These are phyloP conservation scores for Drosophila merina DNA, from an alignment of 2,888 invertebrate genomes.

Conservation along the genomic window DNA sequence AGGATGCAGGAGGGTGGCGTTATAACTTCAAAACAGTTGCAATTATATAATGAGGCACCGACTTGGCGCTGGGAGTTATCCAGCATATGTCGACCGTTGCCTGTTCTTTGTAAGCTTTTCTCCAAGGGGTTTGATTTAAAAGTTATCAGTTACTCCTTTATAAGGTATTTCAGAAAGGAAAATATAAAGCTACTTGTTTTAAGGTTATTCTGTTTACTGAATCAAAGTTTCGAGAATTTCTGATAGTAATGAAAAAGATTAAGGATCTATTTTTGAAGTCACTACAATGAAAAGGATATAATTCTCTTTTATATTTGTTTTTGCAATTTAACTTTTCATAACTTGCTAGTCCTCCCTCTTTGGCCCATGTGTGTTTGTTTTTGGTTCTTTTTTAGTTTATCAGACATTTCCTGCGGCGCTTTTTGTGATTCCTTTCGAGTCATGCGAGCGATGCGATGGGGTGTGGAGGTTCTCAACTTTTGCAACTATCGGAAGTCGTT, in stretches of 20 bases:
- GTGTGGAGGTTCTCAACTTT: conserved; percentile 53
- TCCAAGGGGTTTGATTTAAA: conserved; percentile 44
- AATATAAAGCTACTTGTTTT: too few relatives aligned
- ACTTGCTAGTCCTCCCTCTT: conserved; percentile 45
- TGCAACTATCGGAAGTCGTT: conserved; percentile 76
- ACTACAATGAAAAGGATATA: too few relatives aligned
- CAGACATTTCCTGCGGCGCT: conserved; percentile 69
- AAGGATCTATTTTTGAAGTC: too few relatives aligned
- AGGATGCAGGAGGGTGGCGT: conserved; percentile 16
- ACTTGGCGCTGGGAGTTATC: conserved; percentile 43
- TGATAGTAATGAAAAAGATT: too few relatives aligned
- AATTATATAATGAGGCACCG: conserved; percentile 69
- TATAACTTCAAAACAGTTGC: conserved; percentile 72
- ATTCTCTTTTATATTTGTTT: not conserved
- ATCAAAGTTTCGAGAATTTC: too few relatives aligned
- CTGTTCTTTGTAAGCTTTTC: conserved; percentile 30
- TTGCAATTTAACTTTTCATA: not conserved
- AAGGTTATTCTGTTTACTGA: too few relatives aligned
- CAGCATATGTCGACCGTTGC: conserved; percentile 26
- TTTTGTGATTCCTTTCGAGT: conserved; percentile 54
- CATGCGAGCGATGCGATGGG: not conserved
- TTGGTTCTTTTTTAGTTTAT: conserved; percentile 63
- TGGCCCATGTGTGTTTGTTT: conserved; percentile 35
- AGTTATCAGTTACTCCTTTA: not conserved
- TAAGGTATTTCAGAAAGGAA: too few relatives aligned